phyloP scores from a whole-genome alignment of 2,113 vertebrate species.

The Excalfactoria chinensis region DNA sequence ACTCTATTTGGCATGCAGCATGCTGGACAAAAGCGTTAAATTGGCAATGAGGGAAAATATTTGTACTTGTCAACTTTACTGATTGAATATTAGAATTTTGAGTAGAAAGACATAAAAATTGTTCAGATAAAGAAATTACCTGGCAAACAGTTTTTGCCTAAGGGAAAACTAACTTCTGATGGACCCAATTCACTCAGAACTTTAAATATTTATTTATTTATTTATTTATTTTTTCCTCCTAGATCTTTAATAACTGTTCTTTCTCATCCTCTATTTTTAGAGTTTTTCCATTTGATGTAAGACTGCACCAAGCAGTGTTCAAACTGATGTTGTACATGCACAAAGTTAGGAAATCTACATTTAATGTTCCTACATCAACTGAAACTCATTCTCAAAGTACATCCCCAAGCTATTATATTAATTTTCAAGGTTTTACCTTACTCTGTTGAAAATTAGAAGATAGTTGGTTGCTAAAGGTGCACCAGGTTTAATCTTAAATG shows the following conservation, averaged over 20 bases:
- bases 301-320: neutral
- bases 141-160: neutral
- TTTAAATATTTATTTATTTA: neutral
- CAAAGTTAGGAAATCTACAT: neutral
- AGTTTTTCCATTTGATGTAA: neutral
- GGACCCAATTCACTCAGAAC: neutral
- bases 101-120: slow-evolving; percentile 36
- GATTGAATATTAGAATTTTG: slow-evolving; percentile 35
- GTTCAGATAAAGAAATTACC: neutral
- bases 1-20: neutral
- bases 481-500: neutral
- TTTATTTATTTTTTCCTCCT: neutral
- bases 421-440: slow-evolving; percentile 9
- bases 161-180: slow-evolving; percentile 12
- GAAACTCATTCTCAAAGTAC: neutral
- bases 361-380: neutral
- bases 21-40: slow-evolving; percentile 8
- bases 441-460: neutral
- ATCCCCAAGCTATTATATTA: neutral
- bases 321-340: neutral
- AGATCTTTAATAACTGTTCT: neutral
- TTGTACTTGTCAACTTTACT: slow-evolving; percentile 26
- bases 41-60: slow-evolving; percentile 21
- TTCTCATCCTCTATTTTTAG: neutral
- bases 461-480: neutral